Conservation (phyloP, 2,797 vertebrate species). For the Catharus ustulatus region DNA sequence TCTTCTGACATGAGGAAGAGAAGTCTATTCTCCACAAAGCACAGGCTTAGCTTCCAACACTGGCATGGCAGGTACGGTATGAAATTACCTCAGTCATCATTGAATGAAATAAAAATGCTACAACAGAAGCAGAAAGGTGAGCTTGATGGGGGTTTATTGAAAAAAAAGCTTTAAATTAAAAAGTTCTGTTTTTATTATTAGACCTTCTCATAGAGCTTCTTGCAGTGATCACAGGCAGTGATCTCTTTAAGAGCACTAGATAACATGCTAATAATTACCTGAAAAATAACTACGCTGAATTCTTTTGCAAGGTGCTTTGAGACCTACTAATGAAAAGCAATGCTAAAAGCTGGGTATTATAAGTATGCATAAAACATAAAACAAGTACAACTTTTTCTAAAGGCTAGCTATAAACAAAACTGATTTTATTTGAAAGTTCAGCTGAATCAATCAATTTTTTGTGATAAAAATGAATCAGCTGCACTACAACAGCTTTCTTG, state of each 20-base stretch:
- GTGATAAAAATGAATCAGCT: neutral
- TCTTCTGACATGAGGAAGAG: neutral
- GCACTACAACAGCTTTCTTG: neutral
- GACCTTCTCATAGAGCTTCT: neutral
- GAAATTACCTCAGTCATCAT: neutral
- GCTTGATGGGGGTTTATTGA: neutral
- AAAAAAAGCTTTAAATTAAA: neutral
- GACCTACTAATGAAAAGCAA: neutral
- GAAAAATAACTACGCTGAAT: conserved; percentile 31
- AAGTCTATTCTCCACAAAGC: neutral
- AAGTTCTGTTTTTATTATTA: neutral
- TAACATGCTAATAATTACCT: conserved; percentile 17
- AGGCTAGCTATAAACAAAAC: neutral
- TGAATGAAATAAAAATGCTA: neutral
- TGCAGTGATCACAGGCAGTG: neutral
- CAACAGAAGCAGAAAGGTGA: neutral
- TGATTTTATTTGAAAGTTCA: neutral
- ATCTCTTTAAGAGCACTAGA: neutral
- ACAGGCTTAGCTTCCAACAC: neutral
- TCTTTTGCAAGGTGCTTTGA: conserved; percentile 34
- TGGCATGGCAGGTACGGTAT: neutral
- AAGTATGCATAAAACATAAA: neutral
- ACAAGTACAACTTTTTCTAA: neutral
- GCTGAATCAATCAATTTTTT: neutral
- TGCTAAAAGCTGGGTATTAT: neutral